These are phyloP conservation scores for Ophion obscuratus DNA, from an alignment of 2,888 invertebrate genomes.

Conservation along the genomic window DNA sequence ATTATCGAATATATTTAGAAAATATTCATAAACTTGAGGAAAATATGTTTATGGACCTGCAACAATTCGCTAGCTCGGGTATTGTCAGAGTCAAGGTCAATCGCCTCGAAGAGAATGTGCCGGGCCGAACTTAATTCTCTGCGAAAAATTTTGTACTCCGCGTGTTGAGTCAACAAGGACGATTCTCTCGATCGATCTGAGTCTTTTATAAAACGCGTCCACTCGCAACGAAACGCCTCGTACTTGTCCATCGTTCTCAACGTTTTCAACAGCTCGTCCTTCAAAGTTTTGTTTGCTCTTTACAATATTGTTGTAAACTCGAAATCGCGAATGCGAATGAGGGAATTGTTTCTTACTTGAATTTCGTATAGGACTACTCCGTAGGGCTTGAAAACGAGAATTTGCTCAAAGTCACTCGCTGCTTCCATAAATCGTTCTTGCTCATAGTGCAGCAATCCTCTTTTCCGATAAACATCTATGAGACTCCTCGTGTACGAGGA, in stretches of 20 bases:
- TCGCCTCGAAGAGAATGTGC: conserved; percentile 69
- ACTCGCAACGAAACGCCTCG: conserved; percentile 68
- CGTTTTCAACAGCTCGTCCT: conserved; percentile 70
- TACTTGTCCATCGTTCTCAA: conserved; percentile 69
- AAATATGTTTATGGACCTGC: conserved; percentile 60
- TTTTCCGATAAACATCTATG: conserved; percentile 57
- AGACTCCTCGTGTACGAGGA: conserved; percentile 61
- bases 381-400: conserved; percentile 60
- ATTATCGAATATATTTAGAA: neutral
- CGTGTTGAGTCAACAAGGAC: conserved; percentile 65
- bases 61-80: conserved; percentile 66
- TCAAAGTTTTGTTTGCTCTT: neutral
- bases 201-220: conserved; percentile 65
- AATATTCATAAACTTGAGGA: neutral
- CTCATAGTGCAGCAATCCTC: conserved; percentile 63
- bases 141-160: conserved; percentile 71
- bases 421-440: conserved; percentile 63
- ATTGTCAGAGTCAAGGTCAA: conserved; percentile 66
- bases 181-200: conserved; percentile 62
- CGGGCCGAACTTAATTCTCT: conserved; percentile 69
- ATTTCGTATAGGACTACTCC: conserved; percentile 28
- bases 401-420: conserved; percentile 71
- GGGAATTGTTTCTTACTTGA: conserved; percentile 61
- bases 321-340: neutral
- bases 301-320: neutral